Evolutionary conservation across 2,113 vertebrate species (phyloP).

Genomic region (Pogona vitticeps): DNA sequence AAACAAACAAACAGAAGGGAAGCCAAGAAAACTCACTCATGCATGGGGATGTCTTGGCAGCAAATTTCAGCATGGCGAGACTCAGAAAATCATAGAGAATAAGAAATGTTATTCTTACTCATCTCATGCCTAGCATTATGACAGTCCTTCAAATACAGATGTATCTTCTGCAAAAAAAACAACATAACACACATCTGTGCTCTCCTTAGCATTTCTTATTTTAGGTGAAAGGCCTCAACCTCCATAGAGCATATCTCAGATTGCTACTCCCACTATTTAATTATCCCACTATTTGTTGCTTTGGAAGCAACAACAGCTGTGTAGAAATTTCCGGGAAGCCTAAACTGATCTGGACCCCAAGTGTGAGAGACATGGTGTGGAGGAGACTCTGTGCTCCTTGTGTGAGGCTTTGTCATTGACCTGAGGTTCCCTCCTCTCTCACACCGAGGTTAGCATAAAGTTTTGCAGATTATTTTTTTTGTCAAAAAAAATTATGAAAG

Average conservation of each 20-base stretch:
- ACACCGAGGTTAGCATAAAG: conserved; percentile 71
- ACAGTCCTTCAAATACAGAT: neutral
- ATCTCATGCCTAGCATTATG: too few relatives aligned
- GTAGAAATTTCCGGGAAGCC: neutral
- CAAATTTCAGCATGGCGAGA: too few relatives aligned
- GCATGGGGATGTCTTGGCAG: too few relatives aligned
- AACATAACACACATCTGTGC: neutral
- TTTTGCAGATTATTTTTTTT: conserved; percentile 79
- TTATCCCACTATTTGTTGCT: neutral
- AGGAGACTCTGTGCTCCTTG: neutral
- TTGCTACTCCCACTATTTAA: neutral
- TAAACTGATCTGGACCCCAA: conserved; percentile 27
- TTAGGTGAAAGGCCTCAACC: neutral
- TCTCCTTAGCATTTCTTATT: neutral
- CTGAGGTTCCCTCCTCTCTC: conserved; percentile 53
- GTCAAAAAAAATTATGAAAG: conserved; percentile 85
- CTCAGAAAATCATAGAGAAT: too few relatives aligned
- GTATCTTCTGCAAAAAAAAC: neutral
- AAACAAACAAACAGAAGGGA: too few relatives aligned
- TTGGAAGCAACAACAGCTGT: neutral
- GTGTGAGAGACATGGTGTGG: neutral
- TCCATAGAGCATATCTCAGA: neutral
- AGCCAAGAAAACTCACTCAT: too few relatives aligned
- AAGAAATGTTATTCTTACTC: too few relatives aligned
- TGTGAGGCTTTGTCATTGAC: conserved; percentile 48